Evolutionary conservation across 2,888 invertebrate genomes (phyloP), one percentile per base, ranked within the genome.

Genomic region (Sipunculus nudus): DNA sequence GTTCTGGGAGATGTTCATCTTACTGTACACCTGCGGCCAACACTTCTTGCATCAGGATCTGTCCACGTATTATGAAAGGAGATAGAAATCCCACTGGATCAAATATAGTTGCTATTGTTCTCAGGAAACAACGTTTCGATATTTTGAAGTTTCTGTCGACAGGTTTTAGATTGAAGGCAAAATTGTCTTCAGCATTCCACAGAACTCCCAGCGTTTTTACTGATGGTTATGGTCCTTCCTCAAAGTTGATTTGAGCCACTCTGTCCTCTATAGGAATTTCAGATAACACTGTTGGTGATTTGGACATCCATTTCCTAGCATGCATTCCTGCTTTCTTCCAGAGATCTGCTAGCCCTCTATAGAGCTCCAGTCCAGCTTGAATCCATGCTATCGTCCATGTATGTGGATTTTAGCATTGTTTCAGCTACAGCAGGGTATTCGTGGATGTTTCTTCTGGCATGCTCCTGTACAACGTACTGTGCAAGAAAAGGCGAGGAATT

Each of bases 31-130:
- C 65, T 5, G 32, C 29, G 32, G 60, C 53, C 76, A 76, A 78
- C 8, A 75, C 56, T 26, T 71, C 50, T 58, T 78, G 77, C 3
- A 76, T 40, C 10, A 78, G 45, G 2, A 76, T 56, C 31, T 77
- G 76, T 1, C 62, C 69, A 16, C 63, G 55, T 0, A 79, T 56
- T 1, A 61, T 54, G 16, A 68, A 60, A 3, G 71, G 74, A 13
- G 63, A 54, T 2, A 76, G 19, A 45, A 77, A 66, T 48, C 78
- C 79, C 10, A 76, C 43, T 0, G 80, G 78, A 56, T 80, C 77
- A 55, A 70, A 80, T 1, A 74, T 13, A 0, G 59, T 61, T 50
- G 75, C 77, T 3, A 76, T 56, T 8, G 61, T 26, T 13, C 56
- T 59, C 5, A 75, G 48, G 29, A 73, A 38, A 21, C 64, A 59